Evolutionary conservation across 2,113 vertebrate species (phyloP).

Genomic region (Notiomystis cincta): DNA sequence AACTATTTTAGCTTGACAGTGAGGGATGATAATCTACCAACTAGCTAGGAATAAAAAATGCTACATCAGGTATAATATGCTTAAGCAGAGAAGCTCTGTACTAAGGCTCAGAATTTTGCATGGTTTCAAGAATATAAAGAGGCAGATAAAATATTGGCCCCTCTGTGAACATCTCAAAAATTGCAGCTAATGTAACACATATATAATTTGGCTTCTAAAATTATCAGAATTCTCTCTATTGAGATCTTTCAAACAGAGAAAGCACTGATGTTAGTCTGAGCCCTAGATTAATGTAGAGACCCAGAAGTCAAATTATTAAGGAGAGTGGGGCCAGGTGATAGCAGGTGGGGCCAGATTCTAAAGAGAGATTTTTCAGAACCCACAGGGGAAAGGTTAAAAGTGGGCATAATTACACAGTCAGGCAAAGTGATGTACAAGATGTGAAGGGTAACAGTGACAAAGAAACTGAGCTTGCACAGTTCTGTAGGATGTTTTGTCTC

Average conservation of each 20-base stretch:
- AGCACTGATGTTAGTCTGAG: not conserved
- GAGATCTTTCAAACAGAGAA: not conserved
- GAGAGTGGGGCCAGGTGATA: not conserved
- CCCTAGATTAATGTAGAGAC: not conserved
- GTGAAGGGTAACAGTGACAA: not conserved
- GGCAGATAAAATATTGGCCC: not conserved
- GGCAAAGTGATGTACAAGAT: not conserved
- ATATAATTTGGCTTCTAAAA: not conserved
- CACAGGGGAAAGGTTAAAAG: not conserved
- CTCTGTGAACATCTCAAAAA: not conserved
- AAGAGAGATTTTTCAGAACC: not conserved
- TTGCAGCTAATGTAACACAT: not conserved
- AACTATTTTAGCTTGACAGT: not conserved
- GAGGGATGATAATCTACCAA: not conserved
- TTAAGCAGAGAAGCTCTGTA: not conserved
- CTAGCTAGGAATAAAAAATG: not conserved
- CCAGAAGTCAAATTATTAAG: not conserved
- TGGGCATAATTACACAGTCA: accelerated
- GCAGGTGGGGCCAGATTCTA: not conserved
- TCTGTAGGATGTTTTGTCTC: not conserved
- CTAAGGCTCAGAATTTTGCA: not conserved
- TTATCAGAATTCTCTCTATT: not conserved
- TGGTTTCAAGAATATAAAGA: not conserved
- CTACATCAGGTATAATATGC: not conserved
- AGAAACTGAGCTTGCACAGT: not conserved